phyloP scores from a whole-genome alignment of 2,113 vertebrate genomes.

The Scytalopus superciliaris region DNA sequence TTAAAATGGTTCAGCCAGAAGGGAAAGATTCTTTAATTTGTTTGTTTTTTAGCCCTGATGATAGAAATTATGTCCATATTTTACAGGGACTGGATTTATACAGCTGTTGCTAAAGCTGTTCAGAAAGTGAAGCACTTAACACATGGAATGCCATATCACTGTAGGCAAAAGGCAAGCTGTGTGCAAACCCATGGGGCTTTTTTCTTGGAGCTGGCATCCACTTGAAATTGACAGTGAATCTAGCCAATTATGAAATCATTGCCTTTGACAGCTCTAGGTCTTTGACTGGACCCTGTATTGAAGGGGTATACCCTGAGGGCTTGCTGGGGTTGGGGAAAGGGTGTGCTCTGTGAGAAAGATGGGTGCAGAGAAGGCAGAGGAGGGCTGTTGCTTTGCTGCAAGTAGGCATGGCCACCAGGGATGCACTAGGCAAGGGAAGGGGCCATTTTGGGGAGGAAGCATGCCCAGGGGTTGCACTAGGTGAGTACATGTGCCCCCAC shows the following conservation, averaged over 20 bases:
- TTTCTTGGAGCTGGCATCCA: neutral
- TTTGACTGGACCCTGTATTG: accelerated
- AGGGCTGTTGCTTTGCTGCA: neutral
- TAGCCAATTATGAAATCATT: neutral
- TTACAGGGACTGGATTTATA: neutral
- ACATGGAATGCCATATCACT: neutral
- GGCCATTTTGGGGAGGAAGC: accelerated
- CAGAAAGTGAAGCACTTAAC: neutral
- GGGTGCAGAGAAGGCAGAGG: neutral
- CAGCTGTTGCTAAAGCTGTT: neutral
- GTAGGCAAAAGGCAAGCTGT: neutral
- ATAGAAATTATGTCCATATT: neutral
- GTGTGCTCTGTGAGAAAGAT: neutral
- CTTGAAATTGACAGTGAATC: neutral
- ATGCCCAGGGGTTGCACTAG: accelerated
- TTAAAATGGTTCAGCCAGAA: neutral
- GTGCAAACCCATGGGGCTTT: neutral
- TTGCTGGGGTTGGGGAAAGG: neutral
- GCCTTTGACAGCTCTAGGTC: accelerated
- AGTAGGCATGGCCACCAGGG: neutral
- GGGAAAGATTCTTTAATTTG: neutral
- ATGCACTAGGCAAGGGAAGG: neutral
- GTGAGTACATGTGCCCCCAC: too few relatives aligned
- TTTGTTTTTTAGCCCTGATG: neutral
- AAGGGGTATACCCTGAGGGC: accelerated